Conservation (phyloP, 64 coral and sea anemone genomes). For the Acropora tenuis region DNA sequence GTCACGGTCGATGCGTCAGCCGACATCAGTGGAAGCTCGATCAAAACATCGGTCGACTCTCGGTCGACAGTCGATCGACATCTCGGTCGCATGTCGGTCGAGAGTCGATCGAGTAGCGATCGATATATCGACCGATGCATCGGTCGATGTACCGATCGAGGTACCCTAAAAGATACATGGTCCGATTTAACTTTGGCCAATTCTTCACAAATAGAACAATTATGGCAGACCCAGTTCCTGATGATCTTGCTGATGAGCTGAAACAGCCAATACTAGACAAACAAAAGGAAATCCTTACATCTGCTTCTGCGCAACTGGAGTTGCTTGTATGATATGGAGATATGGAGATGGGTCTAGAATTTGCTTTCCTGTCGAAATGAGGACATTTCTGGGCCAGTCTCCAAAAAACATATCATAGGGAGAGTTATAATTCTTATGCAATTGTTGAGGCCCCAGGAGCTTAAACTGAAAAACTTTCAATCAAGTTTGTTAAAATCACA, state of each 20-base stretch:
- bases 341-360: constrained; percentile 37
- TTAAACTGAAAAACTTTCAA: constrained; percentile 35
- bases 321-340: no score
- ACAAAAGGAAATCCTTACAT: constrained; percentile 5
- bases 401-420: constrained; percentile 39
- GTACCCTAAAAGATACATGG: no score
- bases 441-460: constrained; percentile 31
- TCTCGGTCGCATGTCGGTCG: no score
- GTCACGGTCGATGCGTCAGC: no score
- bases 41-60: no score
- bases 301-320: constrained; percentile 44
- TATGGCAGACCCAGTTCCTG: neutral
- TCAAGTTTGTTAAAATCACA: no score
- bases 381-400: constrained; percentile 34
- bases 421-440: neutral
- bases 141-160: no score
- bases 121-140: no score
- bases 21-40: no score
- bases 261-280: neutral
- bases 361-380: constrained; percentile 33
- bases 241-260: no score
- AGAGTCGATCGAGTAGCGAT: no score
- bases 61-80: no score
- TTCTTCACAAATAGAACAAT: constrained; percentile 87
- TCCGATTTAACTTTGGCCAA: constrained; percentile 86